Evolutionary conservation across 2,797 vertebrate species (phyloP), one percentile per base, ranked within the genome.

Genomic region (Arrhamphus sclerolepis): DNA sequence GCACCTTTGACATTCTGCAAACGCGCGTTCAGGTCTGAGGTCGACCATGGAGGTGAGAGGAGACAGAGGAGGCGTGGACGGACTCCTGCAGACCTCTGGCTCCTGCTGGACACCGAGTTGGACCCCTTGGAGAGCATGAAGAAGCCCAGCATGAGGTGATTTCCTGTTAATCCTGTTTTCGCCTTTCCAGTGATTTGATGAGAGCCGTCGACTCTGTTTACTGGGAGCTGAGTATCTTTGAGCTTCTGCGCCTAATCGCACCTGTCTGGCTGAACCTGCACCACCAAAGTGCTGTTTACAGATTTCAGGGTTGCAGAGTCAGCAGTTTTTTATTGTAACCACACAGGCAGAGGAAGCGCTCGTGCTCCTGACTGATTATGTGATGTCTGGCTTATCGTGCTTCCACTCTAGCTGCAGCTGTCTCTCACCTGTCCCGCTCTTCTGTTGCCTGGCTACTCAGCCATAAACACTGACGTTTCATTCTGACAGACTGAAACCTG

Each of bases 401-500:
- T 39, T 46, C 46, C 11, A 16, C 7, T 2, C 5, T 10, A 28
- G 1, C 2, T 28, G 29, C 40, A n/a, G 4, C 2, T 34, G 13
- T 21, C 16, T 16, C 13, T 40, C 22, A 48, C 6, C n/a, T 7
- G 13, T 57, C 17, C 43, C 50, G 7, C 20, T 50, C 26, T 20
- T 16, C 31, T 46, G 61, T 64, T 58, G 13, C 46, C 22, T 24
- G 19, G 54, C 20, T 28, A 26, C 54, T 22, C 8, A 31, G 55
- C 62, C 17, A 14, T 60, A 68, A 81, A 78, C 75, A 31, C 51
- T 46, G 22, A 70, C 43, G 42, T 62, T 62, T 53, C 41, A n/a
- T 77, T 57, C n/a, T 49, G 26, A 4, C 81, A 97, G 96, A 82
- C 81, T 90, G 38, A 97, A 95, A 85, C 91, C 89, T 59, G 89